Evolutionary conservation across 2,888 invertebrate species (phyloP), one percentile per base, ranked within the genome.

Genomic region (Lithodes maja): DNA sequence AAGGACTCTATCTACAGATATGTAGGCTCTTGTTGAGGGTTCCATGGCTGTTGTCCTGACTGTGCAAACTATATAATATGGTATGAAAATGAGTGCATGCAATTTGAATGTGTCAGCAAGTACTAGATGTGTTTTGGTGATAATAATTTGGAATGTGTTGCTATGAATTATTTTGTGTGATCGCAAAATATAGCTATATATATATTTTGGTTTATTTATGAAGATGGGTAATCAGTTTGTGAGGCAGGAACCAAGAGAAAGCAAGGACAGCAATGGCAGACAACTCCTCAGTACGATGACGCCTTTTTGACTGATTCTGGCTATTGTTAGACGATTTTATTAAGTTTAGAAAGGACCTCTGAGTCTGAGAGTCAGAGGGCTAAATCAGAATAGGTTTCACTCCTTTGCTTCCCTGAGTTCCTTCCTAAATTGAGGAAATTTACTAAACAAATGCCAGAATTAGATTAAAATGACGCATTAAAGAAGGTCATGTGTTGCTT

Each of bases 1-100:
- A 61, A 9, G 75, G 53, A 78, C 33, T 85, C 85, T 80, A 86
- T 86, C 80, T 71, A 86, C 71, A 86, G 81, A 75, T 75, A 74
- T 15, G 52, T 80, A 68, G 49, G 55, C 52, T 52, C 53, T n/a
- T n/a, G 12, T 3, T 17, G n/a, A n/a, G 33, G 68, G 15, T 61
- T 15, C 15, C 68, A 12, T 15, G 15, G 68, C 15, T 71, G 71
- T 17, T 71, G 17, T 5, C 17, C 71, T 71, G 17, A 84, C 2
- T 17, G 33, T 53, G 53, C 50, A 71, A 54, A 50, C n/a, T 50
- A 3, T 54, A 12, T 82, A 33, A 33, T 33, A 33, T 33, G 33
- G 33, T 33, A 33, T 33, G 33, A 33, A 33, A 33, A 33, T 33
- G 33, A 33, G 33, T 33, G 33, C 33, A 33, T 33, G 33, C 33